Base-by-base conservation (phyloP, 2,797 vertebrate species). In the Pachyuromys duprasi region DNA sequence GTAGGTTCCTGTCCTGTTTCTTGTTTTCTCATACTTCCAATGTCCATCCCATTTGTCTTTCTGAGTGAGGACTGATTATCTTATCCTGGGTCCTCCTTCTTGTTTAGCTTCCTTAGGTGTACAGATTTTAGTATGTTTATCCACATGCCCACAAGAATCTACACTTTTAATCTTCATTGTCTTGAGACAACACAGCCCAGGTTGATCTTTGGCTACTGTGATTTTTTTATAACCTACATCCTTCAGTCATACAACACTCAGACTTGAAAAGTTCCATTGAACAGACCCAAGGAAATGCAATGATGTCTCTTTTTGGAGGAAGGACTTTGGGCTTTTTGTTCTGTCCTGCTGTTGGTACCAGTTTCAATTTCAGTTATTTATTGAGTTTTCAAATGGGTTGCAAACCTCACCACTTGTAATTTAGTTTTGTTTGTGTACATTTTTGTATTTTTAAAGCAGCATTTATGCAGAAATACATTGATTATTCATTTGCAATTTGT, bases 401-500 rank as follows among this genome's bases (percentile, higher is more conserved):
- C 39, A 88, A 39, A 36, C 20, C 20, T 13, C 4, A 33, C 55
- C 2, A 63, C 39, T 45, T 79, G 45, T 79, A 72, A 62, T 88
- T 91, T 42, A 91, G 57, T 36, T 91, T 83, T 91, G 11, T 89
- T 81, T 69, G 57, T 22, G 60, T 24, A 75, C 4, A 45, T 84
- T 65, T 62, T 24, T 5, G 31, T 55, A 55, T 62, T 9, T 28
- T 49, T 84, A 86, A 69, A 63, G 74, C 8, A 76, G 42, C 62
- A 57, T 65, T 89, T 4, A 70, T 86, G 67, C 31, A 89, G 28
- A 81, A 93, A 96, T 80, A 84, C 65, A 60, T 55, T 60, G 8
- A 74, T 74, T n/a, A 80, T 91, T 65, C 49, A 69, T 84, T 80
- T 89, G n/a, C 86, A n/a, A 86, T 86, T 86, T 86, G 31, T 45